phyloP scores from a whole-genome alignment of 2,113 vertebrate genomes.

The Bufo bufo region DNA sequence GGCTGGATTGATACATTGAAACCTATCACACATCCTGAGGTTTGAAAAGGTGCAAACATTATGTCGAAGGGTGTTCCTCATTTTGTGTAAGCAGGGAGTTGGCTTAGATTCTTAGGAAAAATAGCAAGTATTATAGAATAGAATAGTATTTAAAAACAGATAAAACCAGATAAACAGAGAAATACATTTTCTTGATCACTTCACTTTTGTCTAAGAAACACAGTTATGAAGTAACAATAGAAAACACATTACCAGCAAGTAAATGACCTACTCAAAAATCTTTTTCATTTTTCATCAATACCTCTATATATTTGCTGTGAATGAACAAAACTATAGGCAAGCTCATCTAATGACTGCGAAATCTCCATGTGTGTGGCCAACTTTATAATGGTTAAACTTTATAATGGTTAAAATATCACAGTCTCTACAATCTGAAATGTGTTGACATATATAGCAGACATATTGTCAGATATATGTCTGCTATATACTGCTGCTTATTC shows the following conservation, averaged over 20 bases:
- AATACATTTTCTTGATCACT: background rate
- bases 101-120: background rate
- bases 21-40: background rate
- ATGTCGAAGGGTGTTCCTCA: constrained; percentile 11
- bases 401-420: background rate
- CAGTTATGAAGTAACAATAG: background rate
- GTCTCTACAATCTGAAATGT: background rate
- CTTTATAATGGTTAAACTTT: background rate
- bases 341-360: background rate
- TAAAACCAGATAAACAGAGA: background rate
- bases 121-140: background rate
- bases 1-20: background rate
- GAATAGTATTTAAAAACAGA: background rate
- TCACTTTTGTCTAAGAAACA: background rate
- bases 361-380: background rate
- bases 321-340: background rate
- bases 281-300: background rate
- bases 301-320: background rate
- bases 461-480: too few species aligned
- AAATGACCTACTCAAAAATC: background rate
- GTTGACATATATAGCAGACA: too few species aligned
- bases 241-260: background rate
- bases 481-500: too few species aligned
- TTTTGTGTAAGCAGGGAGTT: background rate
- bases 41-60: background rate